These are phyloP conservation scores for Takifugu flavidus DNA, from an alignment of 2,113 vertebrate species.

Conservation along the genomic window DNA sequence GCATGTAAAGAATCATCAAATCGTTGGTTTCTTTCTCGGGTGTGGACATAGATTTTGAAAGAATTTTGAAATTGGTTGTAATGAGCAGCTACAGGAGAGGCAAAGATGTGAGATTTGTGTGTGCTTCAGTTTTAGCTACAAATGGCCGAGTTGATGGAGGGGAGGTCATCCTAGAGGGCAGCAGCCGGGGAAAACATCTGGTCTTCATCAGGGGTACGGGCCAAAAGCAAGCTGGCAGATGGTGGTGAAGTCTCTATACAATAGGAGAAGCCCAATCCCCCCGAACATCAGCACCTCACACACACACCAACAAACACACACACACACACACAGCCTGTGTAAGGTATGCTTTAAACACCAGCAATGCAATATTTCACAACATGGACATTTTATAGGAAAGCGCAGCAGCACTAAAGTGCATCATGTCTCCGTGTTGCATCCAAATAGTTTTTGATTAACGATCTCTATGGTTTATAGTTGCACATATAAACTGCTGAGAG, in stretches of 20 bases:
- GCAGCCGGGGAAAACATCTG: slow-evolving; percentile 73
- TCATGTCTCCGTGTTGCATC: not conserved
- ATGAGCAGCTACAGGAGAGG: too few species aligned
- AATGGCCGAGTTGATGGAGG: slow-evolving; percentile 51
- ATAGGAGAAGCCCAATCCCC: slow-evolving; percentile 55
- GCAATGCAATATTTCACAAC: not conserved
- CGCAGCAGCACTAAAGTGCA: not conserved
- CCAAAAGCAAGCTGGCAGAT: slow-evolving; percentile 63
- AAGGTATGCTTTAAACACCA: not conserved
- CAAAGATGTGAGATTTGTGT: slow-evolving; percentile 11
- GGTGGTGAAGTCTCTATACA: slow-evolving; percentile 67
- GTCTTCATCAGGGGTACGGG: slow-evolving; percentile 67
- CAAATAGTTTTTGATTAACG: not conserved
- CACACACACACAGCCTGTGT: not conserved
- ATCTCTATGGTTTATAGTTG: too few species aligned
- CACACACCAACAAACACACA: not conserved
- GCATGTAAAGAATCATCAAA: too few species aligned
- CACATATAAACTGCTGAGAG: too few species aligned
- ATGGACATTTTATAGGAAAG: slow-evolving; percentile 1
- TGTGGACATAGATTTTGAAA: not conserved
- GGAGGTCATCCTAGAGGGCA: slow-evolving; percentile 56
- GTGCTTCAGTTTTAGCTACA: slow-evolving; percentile 45
- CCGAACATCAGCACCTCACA: slow-evolving; percentile 33
- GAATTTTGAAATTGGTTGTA: slow-evolving; percentile 15
- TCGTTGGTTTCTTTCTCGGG: not conserved